A percentile compares a stretch with the other conserved stretches of the same genome.
These are phyloP conservation scores for Phalacrocorax aristotelis DNA, from an alignment of 2,113 vertebrate genomes.

Conservation along the genomic window DNA sequence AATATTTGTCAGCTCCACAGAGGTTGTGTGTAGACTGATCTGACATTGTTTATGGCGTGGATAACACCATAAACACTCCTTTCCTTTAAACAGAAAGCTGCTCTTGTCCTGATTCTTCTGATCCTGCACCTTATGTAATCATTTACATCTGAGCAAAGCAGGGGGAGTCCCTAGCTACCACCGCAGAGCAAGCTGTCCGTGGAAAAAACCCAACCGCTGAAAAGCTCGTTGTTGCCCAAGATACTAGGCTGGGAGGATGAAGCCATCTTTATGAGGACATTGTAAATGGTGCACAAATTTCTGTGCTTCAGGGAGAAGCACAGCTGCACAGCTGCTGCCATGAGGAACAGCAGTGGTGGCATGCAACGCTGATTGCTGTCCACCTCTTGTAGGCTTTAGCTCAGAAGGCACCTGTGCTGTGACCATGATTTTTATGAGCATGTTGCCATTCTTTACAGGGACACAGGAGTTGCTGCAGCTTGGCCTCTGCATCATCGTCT, in stretches of 20 bases:
- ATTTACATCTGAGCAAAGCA: neutral
- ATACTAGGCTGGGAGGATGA: neutral
- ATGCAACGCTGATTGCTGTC: neutral
- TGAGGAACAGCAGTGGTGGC: neutral
- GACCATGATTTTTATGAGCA: neutral
- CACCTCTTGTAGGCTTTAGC: neutral
- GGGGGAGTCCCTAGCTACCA: neutral
- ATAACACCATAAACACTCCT: neutral
- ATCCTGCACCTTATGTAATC: neutral
- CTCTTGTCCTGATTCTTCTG: neutral
- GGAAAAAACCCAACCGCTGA: neutral
- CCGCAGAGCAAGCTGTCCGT: rapidly evolving
- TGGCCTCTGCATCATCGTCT: neutral
- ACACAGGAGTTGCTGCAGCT: neutral
- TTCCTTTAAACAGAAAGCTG: neutral
- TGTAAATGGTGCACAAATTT: neutral
- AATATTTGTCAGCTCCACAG: neutral
- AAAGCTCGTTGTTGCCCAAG: neutral
- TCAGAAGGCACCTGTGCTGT: neutral
- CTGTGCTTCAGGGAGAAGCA: neutral
- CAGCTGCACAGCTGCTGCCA: neutral
- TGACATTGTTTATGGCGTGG: neutral
- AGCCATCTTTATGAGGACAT: neutral
- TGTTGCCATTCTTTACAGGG: neutral
- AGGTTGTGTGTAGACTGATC: neutral